Evolutionary conservation across 2,113 vertebrate species (phyloP), one percentile per base, ranked within the genome.

Genomic region (Cinclus mexicanus): DNA sequence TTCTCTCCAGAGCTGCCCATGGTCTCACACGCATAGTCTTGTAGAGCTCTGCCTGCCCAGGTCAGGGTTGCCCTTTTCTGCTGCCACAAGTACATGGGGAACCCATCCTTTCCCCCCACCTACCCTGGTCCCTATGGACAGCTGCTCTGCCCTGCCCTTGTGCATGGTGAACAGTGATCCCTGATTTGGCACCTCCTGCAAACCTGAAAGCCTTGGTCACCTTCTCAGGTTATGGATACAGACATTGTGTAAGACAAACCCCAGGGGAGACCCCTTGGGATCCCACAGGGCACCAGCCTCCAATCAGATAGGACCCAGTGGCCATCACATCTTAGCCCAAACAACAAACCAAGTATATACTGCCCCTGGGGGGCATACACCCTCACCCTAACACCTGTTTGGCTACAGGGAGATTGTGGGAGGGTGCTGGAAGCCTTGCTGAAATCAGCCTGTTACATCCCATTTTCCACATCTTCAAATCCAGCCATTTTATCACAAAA

Each of bases 291-390:
- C 22, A 71, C 23, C 29, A 57, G 10, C 4, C 52, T 57, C 5
- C 46, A n/a, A 12, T 17, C 17, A 61, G 15, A 3, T 22, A 31
- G 0, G 3, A 31, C 6, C 29, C 64, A 29, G 29, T 26, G 53
- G 10, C 33, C 23, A 56, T 6, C 11, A 31, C 10, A n/a, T 47
- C 42, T 35, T 20, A 52, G 47, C 5, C 29, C 5, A 7, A 12
- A 8, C 3, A 15, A 2, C 5, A 22, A 37, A 13, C 6, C 10
- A 56, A 10, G 8, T 18, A 26, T 18, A 21, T 18, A 25, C 1
- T 0, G 1, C 6, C 2, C 4, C 17, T 10, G 4, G 50, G 37
- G 3, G 14, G 19, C 23, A 26, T 10, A 33, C 17, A 16, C 2
- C 1, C 6, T 1, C 10, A 63, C 6, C 7, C 15, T 14, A 39